Conservation (phyloP, 2,888 invertebrate genomes). For the Rotaria socialis region DNA sequence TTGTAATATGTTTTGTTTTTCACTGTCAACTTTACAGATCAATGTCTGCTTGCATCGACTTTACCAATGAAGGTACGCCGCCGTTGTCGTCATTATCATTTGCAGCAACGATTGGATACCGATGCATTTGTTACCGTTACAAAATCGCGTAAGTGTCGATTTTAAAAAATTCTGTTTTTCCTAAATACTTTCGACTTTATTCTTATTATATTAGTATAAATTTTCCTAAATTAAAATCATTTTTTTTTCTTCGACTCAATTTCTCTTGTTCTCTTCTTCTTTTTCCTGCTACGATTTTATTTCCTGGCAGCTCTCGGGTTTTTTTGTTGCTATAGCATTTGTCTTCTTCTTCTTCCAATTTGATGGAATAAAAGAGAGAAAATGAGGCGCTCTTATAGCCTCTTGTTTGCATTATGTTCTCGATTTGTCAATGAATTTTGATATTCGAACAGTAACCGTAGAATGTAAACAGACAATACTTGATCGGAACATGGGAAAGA, state of each 20-base stretch:
- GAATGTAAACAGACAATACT: neutral
- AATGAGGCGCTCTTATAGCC: neutral
- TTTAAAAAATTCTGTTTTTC: neutral
- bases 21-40: neutral
- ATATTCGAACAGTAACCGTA: neutral
- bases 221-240: neutral
- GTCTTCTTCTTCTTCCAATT: too few relatives aligned
- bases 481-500: neutral
- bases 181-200: neutral
- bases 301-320: neutral
- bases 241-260: neutral
- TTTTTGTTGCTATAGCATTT: neutral
- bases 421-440: neutral
- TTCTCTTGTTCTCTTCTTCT: neutral
- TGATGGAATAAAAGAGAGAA: neutral
- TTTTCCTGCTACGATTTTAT: neutral
- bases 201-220: neutral
- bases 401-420: neutral
- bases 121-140: neutral
- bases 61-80: neutral
- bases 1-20: too few relatives aligned
- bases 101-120: neutral
- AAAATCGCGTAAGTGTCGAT: neutral
- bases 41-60: neutral
- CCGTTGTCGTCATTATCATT: neutral